Conservation (phyloP, 2,113 vertebrate genomes). For the Oceanodroma tethys region DNA sequence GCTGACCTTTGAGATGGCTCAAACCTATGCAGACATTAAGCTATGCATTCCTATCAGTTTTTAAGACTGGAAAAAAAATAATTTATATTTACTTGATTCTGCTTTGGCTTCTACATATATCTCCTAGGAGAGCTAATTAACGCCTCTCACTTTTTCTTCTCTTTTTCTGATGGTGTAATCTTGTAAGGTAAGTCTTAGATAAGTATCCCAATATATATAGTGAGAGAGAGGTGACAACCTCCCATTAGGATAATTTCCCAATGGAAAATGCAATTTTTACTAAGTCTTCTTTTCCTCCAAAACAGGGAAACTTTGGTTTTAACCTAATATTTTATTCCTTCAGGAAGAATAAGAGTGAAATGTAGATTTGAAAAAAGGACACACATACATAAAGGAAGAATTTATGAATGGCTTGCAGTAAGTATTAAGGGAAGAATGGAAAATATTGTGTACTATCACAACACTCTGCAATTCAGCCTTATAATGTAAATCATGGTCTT, state of each 20-base stretch:
- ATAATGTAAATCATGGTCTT: neutral
- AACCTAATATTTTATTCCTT: neutral
- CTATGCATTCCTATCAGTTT: neutral
- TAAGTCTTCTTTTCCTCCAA: neutral
- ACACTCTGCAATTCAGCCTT: neutral
- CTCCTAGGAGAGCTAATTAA: neutral
- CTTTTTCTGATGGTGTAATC: neutral
- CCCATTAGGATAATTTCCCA: neutral
- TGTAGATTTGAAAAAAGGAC: neutral
- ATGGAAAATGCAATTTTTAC: neutral
- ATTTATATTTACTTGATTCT: neutral
- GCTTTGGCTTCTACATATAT: neutral
- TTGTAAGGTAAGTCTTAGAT: neutral
- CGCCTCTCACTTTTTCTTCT: neutral
- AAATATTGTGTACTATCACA: neutral
- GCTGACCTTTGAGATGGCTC: neutral
- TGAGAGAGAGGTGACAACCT: neutral
- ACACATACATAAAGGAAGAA: neutral
- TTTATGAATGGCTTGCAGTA: neutral
- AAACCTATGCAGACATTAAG: neutral
- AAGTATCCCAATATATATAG: neutral
- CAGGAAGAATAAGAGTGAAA: neutral
- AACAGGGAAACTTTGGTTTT: neutral
- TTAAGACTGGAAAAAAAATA: neutral
- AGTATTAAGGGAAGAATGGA: neutral